Evolutionary conservation across 2,113 vertebrate species (phyloP).

Genomic region (Cyprinus carpio): DNA sequence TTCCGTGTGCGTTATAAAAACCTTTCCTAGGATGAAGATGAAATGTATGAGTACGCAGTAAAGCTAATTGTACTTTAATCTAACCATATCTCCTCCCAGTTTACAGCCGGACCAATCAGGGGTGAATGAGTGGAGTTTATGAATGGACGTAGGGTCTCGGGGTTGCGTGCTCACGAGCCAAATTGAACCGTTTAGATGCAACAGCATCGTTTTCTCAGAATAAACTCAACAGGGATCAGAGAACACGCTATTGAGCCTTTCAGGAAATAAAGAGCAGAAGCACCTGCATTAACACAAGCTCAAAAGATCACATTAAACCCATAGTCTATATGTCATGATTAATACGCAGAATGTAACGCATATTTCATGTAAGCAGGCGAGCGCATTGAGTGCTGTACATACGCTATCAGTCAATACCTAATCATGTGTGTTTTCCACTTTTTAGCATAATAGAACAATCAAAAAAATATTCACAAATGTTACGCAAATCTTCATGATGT

Average conservation of each 20-base stretch:
- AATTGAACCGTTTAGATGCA: conserved; percentile 40
- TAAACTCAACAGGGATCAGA: conserved; percentile 13
- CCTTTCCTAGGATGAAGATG: background rate
- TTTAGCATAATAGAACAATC: background rate
- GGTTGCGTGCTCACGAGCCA: conserved; percentile 19
- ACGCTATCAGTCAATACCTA: background rate
- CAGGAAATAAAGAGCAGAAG: background rate
- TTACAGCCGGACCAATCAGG: conserved; percentile 64
- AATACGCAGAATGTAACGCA: background rate
- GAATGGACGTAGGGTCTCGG: background rate
- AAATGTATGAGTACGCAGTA: conserved; percentile 58
- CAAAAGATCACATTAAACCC: background rate
- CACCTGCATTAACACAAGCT: background rate
- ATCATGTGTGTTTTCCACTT: background rate
- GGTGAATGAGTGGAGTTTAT: conserved; percentile 38
- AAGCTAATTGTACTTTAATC: conserved; percentile 63
- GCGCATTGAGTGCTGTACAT: background rate
- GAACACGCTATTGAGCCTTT: background rate
- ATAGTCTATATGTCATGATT: background rate
- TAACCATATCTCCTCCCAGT: conserved; percentile 52
- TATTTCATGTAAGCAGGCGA: background rate
- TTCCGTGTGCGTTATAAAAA: background rate
- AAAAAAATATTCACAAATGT: background rate
- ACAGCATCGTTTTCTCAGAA: conserved; percentile 14
- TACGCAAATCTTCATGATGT: background rate